Base-by-base conservation (phyloP, 2,797 vertebrate species). In the Anguilla anguilla region DNA sequence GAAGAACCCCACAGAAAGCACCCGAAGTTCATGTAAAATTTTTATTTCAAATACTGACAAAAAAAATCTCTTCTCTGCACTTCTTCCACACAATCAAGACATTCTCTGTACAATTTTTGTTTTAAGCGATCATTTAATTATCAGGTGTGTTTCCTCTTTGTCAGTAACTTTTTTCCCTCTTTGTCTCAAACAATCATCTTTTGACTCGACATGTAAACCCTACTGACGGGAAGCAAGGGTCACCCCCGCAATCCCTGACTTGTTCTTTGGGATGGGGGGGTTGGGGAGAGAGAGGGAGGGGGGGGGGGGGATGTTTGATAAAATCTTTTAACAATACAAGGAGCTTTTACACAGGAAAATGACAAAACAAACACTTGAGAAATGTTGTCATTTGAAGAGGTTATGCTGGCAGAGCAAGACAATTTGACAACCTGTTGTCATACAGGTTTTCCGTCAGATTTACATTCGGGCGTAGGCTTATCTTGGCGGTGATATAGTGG, bases 21-120 rank as follows among this genome's bases (percentile, higher is more conserved):
- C 55, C 55, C 49, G 61, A 67, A 87, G 93, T 95, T 95, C 91
- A 94, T 96, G 96, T 96, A 96, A 97, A 97, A 96, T 35, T 93
- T 97, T 97, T 97, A 97, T 96, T 97, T 96, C 92, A 96, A 96
- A 96, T 95, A 96, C 95, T 95, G 95, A 96, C 95, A 95, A 95
- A 79, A 51, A 55, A 10, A 96, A 95, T 94, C 92, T 90, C 67
- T 31, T 87, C 89, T 93, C 90, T 93, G 90, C 91, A 86, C 92
- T 91, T 92, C 91, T 92, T 90, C 93, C 92, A 94, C 92, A 93
- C 92, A 92, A 91, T 90, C 91, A 90, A 93, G 93, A 96, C 92
- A 95, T 94, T 94, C 92, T 90, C 90, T 92, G 92, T 94, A 93
- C 92, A 90, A 90, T 69, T 67, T 64, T 83, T 53, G 49, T 61